Evolutionary conservation across 2,113 vertebrate genomes (phyloP).

Genomic region (Leiothrix lutea): DNA sequence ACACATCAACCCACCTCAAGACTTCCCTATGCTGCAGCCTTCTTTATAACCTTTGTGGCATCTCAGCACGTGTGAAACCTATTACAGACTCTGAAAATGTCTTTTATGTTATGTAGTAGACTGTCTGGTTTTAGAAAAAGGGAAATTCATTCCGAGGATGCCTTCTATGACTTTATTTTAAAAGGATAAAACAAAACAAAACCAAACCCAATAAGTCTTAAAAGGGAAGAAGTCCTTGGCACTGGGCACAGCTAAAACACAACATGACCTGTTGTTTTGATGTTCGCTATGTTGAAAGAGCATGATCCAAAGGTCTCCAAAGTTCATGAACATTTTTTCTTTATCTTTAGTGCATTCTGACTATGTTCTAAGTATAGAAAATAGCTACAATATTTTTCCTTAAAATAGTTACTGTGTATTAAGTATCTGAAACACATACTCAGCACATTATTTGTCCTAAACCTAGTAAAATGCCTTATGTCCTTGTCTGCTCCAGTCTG

Average conservation of each 20-base stretch:
- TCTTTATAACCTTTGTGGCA: not conserved
- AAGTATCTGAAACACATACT: not conserved
- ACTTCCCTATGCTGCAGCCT: not conserved
- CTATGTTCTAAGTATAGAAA: not conserved
- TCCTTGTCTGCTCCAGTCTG: not conserved
- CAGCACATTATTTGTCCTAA: not conserved
- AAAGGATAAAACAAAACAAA: not conserved
- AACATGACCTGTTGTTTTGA: not conserved
- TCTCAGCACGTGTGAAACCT: not conserved
- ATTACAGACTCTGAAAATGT: not conserved
- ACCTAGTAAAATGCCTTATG: not conserved
- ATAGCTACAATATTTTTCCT: not conserved
- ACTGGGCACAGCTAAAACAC: not conserved
- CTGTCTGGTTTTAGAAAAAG: not conserved
- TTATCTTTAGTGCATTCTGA: not conserved
- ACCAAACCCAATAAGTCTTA: not conserved
- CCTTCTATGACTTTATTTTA: not conserved
- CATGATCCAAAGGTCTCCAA: not conserved
- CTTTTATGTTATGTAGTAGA: not conserved
- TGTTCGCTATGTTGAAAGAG: not conserved
- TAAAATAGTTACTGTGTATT: not conserved
- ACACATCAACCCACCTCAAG: not conserved
- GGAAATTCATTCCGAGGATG: not conserved
- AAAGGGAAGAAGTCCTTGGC: not conserved
- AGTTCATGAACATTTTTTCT: not conserved